Conservation (phyloP, 2,888 invertebrate genomes). For the Microctonus aethiopoides region DNA sequence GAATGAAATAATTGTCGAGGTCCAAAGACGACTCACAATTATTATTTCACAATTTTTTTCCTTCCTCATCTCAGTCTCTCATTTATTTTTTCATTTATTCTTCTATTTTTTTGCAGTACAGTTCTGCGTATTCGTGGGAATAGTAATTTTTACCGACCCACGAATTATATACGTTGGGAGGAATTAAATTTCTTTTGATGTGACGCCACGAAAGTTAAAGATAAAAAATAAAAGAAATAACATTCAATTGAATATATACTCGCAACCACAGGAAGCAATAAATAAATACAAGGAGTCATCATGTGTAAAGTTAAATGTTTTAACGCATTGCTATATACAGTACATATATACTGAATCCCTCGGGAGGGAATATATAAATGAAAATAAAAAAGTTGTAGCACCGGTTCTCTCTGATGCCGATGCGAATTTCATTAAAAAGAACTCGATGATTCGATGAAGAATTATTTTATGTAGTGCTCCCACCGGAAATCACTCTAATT, state of each 20-base stretch:
- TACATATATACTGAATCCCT: conserved; percentile 13
- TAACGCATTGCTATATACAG: conserved; percentile 15
- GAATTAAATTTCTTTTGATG: neutral
- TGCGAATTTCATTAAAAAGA: conserved; percentile 44
- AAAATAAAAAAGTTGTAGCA: conserved; percentile 44
- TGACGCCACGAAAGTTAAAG: neutral
- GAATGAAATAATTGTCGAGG: conserved; percentile 1
- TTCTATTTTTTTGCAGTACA: neutral
- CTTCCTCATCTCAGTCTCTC: neutral
- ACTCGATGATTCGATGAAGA: conserved; percentile 26
- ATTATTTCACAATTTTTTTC: neutral
- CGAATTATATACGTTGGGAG: conserved; percentile 5
- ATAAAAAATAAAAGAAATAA: neutral
- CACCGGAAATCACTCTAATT: conserved; percentile 21
- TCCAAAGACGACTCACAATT: neutral
- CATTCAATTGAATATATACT: conserved; percentile 15
- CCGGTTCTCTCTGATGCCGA: conserved; percentile 39
- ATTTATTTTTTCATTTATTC: neutral
- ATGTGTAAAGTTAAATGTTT: conserved; percentile 20
- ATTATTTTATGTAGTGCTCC: conserved; percentile 17
- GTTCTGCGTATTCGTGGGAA: neutral
- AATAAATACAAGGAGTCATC: conserved; percentile 22
- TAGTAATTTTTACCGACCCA: neutral
- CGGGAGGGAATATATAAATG: conserved; percentile 30
- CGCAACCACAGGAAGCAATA: conserved; percentile 24